These are phyloP conservation scores for Spilogale gracilis DNA, from an alignment of 2,113 vertebrate genomes.

Conservation along the genomic window DNA sequence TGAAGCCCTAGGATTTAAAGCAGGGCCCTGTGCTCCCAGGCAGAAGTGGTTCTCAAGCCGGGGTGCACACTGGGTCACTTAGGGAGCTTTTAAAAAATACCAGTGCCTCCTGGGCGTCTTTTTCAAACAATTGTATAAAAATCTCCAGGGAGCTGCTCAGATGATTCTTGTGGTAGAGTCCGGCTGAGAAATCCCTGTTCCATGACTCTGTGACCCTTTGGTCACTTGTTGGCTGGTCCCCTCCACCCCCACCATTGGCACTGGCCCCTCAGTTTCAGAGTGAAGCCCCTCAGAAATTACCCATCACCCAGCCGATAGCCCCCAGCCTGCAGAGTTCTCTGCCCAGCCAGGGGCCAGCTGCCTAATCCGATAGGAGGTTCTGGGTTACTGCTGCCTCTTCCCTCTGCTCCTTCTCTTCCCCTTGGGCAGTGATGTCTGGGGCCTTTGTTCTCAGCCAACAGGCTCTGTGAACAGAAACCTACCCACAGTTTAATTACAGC, in stretches of 20 bases:
- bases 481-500: constrained; percentile 71
- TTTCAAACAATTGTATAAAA: not conserved
- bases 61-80: no score
- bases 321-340: not conserved
- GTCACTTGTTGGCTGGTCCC: not conserved
- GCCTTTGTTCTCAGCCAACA: constrained; percentile 74
- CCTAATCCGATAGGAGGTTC: constrained; percentile 49
- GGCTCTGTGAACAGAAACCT: constrained; percentile 74
- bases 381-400: constrained; percentile 25
- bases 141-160: not conserved
- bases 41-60: not conserved
- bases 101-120: not conserved
- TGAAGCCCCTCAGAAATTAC: constrained; percentile 15
- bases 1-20: not conserved
- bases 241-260: not conserved
- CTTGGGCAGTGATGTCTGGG: constrained; percentile 55
- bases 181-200: not conserved
- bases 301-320: not conserved
- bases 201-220: not conserved
- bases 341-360: constrained; percentile 67
- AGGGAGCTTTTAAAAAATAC: constrained; percentile 22
- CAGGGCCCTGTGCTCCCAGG: not conserved
- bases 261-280: not conserved
- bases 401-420: constrained; percentile 30
- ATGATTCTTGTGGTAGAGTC: not conserved